These are phyloP conservation scores for Pseudococcus jackbeardsleyi DNA, from an alignment of 2,888 invertebrate genomes.

Conservation along the genomic window DNA sequence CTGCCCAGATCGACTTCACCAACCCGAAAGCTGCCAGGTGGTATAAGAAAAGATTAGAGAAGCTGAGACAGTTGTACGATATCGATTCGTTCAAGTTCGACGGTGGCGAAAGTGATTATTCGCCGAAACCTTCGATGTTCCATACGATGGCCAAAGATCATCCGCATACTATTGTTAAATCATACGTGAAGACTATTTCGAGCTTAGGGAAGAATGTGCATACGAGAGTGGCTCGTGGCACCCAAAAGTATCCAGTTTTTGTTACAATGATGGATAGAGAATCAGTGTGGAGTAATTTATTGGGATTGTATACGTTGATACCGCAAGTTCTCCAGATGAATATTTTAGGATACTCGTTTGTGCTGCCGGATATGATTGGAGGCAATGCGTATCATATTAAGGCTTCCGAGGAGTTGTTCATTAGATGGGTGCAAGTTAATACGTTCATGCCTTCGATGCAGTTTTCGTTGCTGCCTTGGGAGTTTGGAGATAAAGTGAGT, in stretches of 20 bases:
- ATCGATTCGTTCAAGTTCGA: constrained; percentile 86
- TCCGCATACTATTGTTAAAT: constrained; percentile 69
- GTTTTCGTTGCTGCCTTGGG: constrained; percentile 86
- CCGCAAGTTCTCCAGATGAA: constrained; percentile 79
- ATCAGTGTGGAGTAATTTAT: constrained; percentile 78
- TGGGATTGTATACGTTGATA: constrained; percentile 80
- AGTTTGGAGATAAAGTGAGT: constrained; percentile 75
- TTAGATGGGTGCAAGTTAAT: constrained; percentile 85
- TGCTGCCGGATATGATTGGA: constrained; percentile 86
- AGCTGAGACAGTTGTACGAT: constrained; percentile 75
- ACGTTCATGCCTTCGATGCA: constrained; percentile 85
- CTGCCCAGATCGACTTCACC: constrained; percentile 80
- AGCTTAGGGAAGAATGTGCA: constrained; percentile 77
- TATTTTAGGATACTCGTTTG: constrained; percentile 79
- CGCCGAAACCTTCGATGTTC: constrained; percentile 73
- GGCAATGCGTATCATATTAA: constrained; percentile 77
- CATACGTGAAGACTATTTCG: constrained; percentile 74
- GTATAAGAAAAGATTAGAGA: constrained; percentile 71
- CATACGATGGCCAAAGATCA: constrained; percentile 62
- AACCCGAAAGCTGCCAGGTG: constrained; percentile 76
- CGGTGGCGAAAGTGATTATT: constrained; percentile 82
- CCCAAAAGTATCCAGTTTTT: constrained; percentile 80
- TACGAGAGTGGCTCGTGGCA: constrained; percentile 79
- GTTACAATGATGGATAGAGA: constrained; percentile 84
- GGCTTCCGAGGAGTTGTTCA: constrained; percentile 77